Evolutionary conservation across 2,113 vertebrate genomes (phyloP), one percentile per base, ranked within the genome.

Genomic region (Arothron firmamentum): DNA sequence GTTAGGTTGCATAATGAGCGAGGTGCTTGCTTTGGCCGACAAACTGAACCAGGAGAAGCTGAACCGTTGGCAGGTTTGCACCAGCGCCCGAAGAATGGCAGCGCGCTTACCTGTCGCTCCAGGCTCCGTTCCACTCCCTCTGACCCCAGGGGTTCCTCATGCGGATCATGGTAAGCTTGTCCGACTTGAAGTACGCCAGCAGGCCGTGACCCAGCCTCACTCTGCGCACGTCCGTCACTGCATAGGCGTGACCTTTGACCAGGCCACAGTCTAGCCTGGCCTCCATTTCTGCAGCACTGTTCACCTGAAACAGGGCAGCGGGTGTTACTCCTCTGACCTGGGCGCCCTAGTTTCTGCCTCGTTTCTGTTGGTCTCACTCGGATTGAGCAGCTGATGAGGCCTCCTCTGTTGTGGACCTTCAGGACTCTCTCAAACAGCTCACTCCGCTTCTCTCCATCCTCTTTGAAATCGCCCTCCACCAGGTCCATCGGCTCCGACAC

Each of bases 101-200:
- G 28, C 5, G 42, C 1, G 49, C 25, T 90, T 83, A 98, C 97
- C 94, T 96, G 91, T 98, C 96, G 0, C 97, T 99, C 97, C 97
- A 99, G 1, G 96, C 90, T 9, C 96, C 97, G 0, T 93, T 98
- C 97, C 97, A 99, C 75, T 99, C 96, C 64, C 93, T 91, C 88
- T 98, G 93, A 0, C 97, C 97, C 97, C 97, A 99, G 0, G 97
- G 97, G 80, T 99, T 99, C 71, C 96, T 91, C 92, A 99, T 93
- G 52, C 97, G 93, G 83, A 99, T 99, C 96, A 99, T 98, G 50
- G 93, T 93, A 66, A 99, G 88, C 83, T 95, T 96, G 87, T 99
- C 97, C 0, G 96, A 94, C 67, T 98, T 98, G 88, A 99, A 98
- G 80, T 93, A 97, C 21, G 97, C 92, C 59, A 98, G 83, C 17